A percentile compares a stretch with the other conserved stretches of the same genome.
Evolutionary conservation across 2,888 invertebrate genomes (phyloP).

Genomic region (Aethes cnicana): DNA sequence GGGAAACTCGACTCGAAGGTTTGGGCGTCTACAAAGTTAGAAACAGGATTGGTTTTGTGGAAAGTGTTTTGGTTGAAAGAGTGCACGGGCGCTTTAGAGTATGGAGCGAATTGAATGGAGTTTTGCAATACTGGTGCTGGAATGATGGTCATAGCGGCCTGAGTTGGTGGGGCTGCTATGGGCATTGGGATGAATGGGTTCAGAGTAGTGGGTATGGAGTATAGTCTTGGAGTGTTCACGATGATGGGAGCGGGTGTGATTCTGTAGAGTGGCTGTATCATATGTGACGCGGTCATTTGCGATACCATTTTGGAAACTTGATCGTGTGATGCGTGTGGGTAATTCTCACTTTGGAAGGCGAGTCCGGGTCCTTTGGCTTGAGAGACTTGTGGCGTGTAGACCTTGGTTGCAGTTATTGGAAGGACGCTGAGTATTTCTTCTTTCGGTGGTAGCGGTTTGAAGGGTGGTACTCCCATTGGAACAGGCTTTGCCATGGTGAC

Average conservation of each 20-base stretch:
- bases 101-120: slow-evolving; percentile 51
- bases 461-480: slow-evolving; percentile 87
- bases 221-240: slow-evolving; percentile 55
- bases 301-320: slow-evolving; percentile 74
- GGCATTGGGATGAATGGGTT: slow-evolving; percentile 79
- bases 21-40: slow-evolving; percentile 78
- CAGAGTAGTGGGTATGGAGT: slow-evolving; percentile 81
- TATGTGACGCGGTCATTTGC: slow-evolving; percentile 72
- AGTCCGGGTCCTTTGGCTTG: slow-evolving; percentile 65
- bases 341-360: slow-evolving; percentile 73
- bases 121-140: slow-evolving; percentile 66
- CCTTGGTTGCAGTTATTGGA: slow-evolving; percentile 65
- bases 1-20: slow-evolving; percentile 65
- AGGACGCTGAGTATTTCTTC: slow-evolving; percentile 80
- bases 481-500: slow-evolving; percentile 79
- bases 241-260: slow-evolving; percentile 64
- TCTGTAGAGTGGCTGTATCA: slow-evolving; percentile 53
- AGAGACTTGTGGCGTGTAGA: slow-evolving; percentile 64
- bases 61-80: slow-evolving; percentile 49
- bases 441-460: slow-evolving; percentile 88
- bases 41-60: slow-evolving; percentile 68
- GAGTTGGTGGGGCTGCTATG: slow-evolving; percentile 51
- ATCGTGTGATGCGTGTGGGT: slow-evolving; percentile 61
- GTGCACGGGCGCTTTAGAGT: slow-evolving; percentile 46
- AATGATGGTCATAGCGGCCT: slow-evolving; percentile 60